These are phyloP conservation scores for Tridacna crocea DNA, from an alignment of 2,888 invertebrate species.

Conservation along the genomic window DNA sequence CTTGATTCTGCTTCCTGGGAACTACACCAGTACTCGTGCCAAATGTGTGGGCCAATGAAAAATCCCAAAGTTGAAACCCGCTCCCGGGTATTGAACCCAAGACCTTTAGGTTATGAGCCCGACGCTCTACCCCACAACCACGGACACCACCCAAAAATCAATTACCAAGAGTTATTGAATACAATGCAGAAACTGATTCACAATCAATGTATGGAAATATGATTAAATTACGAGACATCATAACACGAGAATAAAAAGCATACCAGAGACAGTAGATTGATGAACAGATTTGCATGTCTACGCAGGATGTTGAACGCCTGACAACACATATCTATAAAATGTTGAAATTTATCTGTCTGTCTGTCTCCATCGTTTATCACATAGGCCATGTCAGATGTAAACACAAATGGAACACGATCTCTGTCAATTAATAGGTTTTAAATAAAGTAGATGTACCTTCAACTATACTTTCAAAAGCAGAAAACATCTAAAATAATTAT, in stretches of 20 bases:
- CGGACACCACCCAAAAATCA: too few species aligned
- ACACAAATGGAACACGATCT: constrained; percentile 98
- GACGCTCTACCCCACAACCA: too few species aligned
- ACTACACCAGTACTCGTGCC: too few species aligned
- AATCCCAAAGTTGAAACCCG: too few species aligned
- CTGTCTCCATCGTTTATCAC: constrained; percentile 99
- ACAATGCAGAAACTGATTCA: too few species aligned
- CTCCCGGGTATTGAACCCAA: too few species aligned
- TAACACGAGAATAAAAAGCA: constrained; percentile 76
- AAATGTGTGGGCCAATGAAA: too few species aligned
- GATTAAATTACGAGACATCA: too few species aligned
- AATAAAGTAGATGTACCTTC: not conserved
- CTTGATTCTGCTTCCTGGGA: too few species aligned
- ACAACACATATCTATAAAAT: constrained; percentile 99
- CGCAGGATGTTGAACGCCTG: constrained; percentile 98
- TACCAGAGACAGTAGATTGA: constrained; percentile 95
- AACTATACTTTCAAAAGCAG: not conserved
- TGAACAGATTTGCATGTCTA: constrained; percentile 94
- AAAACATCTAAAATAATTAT: not conserved
- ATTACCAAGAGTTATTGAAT: too few species aligned
- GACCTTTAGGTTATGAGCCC: too few species aligned
- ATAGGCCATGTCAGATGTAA: constrained; percentile 99
- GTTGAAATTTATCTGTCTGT: constrained; percentile 94
- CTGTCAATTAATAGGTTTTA: constrained; percentile 85
- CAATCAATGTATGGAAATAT: too few species aligned